Conservation (phyloP, 2,113 vertebrate species). For the Nycticorax nycticorax region DNA sequence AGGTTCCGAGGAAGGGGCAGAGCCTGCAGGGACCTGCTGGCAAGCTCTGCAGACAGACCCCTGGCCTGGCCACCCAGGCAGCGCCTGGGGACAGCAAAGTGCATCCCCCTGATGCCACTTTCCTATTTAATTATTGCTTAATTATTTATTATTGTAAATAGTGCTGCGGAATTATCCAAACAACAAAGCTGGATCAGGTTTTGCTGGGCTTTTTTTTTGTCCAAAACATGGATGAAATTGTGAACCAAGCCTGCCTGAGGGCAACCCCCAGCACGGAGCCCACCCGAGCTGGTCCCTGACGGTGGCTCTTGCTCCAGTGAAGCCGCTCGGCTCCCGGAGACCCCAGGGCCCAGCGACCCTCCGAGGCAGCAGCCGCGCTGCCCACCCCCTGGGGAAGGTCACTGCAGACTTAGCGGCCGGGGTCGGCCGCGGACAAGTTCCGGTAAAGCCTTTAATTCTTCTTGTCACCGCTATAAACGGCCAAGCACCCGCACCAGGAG, state of each 20-base stretch:
- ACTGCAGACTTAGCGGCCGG: neutral
- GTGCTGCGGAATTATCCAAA: neutral
- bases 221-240: neutral
- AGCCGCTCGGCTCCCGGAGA: too few species aligned
- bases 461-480: neutral
- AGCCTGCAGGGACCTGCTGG: neutral
- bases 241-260: neutral
- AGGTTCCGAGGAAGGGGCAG: neutral
- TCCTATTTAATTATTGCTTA: neutral
- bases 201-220: neutral
- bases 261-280: neutral
- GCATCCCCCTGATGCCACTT: neutral
- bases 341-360: neutral
- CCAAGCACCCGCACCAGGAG: neutral
- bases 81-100: neutral
- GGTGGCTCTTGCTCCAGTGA: accelerated
- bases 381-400: neutral
- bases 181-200: neutral
- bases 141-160: neutral
- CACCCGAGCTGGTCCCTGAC: accelerated
- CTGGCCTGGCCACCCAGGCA: accelerated
- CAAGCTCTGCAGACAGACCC: neutral
- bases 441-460: neutral
- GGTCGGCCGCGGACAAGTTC: neutral
- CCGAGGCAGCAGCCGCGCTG: neutral